Percentiles rank a stretch among this genome's conserved stretches.
These are phyloP conservation scores for Haliaeetus leucogaster DNA, from an alignment of 2,113 vertebrate genomes.

Conservation along the genomic window DNA sequence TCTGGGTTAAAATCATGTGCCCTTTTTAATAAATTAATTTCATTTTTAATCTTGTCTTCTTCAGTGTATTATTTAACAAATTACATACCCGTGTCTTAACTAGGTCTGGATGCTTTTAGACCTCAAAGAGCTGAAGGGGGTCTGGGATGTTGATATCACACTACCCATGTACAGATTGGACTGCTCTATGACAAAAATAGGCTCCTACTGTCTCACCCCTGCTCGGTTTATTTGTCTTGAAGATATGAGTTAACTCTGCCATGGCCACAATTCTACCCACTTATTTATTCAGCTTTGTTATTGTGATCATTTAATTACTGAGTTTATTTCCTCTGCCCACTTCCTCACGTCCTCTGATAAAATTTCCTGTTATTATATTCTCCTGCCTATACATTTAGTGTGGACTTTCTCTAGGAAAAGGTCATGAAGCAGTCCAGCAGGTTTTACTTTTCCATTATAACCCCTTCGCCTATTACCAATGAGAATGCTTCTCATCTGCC, in stretches of 20 bases:
- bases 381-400: background rate
- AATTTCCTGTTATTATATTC: background rate
- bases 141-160: background rate
- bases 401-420: background rate
- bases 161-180: background rate
- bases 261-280: background rate
- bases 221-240: background rate
- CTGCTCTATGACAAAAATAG: background rate
- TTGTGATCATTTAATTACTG: background rate
- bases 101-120: background rate
- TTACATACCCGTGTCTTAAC: background rate
- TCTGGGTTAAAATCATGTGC: background rate
- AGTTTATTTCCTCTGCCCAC: background rate
- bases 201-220: fast-evolving
- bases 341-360: background rate
- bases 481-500: background rate
- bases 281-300: background rate
- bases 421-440: background rate
- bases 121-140: background rate
- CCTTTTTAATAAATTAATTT: background rate
- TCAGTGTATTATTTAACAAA: background rate
- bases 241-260: background rate
- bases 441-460: background rate
- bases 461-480: background rate
- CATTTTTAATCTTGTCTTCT: background rate